phyloP scores from a whole-genome alignment of 2,113 vertebrate genomes.

The Rafetus swinhoei region DNA sequence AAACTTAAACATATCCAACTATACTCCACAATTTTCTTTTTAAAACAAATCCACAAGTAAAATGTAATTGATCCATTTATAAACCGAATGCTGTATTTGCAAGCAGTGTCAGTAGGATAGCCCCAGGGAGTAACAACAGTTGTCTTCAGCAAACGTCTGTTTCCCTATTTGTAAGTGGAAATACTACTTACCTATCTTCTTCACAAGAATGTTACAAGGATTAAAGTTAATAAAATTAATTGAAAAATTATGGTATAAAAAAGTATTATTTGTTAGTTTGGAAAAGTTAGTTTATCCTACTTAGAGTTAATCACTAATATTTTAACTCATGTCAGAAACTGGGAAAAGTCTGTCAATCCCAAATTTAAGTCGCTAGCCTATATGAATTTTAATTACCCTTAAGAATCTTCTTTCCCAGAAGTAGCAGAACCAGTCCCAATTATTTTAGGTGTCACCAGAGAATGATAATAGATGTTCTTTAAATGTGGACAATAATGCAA shows the following conservation, averaged over 20 bases:
- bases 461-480: neutral
- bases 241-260: neutral
- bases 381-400: neutral
- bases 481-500: neutral
- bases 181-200: neutral
- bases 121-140: too few species aligned
- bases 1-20: too few species aligned
- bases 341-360: neutral
- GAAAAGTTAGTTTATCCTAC: rapidly evolving
- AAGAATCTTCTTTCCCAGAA: neutral
- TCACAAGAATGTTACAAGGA: neutral
- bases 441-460: neutral
- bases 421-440: neutral
- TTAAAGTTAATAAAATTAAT: neutral
- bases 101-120: too few species aligned
- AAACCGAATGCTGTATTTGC: too few species aligned
- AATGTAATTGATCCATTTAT: too few species aligned
- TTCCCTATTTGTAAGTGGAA: rapidly evolving
- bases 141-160: neutral
- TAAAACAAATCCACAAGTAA: too few species aligned
- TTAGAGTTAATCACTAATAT: neutral
- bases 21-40: too few species aligned
- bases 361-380: neutral
- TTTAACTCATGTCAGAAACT: neutral
- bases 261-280: neutral